Conservation (phyloP, 2,113 vertebrate genomes). For the Odocoileus hemionus region DNA sequence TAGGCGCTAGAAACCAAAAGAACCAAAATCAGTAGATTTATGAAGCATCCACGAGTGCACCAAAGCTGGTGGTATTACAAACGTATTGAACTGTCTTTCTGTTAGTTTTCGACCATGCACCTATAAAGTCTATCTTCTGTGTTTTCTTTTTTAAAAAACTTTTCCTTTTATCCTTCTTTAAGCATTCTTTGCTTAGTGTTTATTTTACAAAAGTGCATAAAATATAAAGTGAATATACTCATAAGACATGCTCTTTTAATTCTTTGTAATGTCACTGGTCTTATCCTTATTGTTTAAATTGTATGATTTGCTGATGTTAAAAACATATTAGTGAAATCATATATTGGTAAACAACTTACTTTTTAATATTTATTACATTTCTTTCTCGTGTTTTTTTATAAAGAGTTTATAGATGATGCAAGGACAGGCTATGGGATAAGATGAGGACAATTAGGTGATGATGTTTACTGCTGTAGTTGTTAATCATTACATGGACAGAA, state of each 20-base stretch:
- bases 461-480: not conserved
- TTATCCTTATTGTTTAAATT: not conserved
- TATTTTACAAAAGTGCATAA: not conserved
- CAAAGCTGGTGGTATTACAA: not conserved
- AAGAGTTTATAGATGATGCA: not conserved
- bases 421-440: not conserved
- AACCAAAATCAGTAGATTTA: not conserved
- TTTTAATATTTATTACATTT: not conserved
- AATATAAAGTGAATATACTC: not conserved
- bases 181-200: not conserved
- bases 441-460: not conserved
- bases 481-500: not conserved
- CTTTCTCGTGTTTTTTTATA: not conserved
- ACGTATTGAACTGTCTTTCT: not conserved
- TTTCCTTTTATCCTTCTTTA: not conserved
- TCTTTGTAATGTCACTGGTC: not conserved
- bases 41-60: not conserved
- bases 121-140: not conserved
- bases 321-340: not conserved
- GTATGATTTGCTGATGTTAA: not conserved
- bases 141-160: not conserved
- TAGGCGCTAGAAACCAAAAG: not conserved
- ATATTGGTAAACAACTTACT: not conserved
- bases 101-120: not conserved
- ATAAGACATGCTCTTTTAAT: not conserved